Base-by-base conservation (phyloP, 2,888 invertebrate genomes). In the Cephus spinipes region DNA sequence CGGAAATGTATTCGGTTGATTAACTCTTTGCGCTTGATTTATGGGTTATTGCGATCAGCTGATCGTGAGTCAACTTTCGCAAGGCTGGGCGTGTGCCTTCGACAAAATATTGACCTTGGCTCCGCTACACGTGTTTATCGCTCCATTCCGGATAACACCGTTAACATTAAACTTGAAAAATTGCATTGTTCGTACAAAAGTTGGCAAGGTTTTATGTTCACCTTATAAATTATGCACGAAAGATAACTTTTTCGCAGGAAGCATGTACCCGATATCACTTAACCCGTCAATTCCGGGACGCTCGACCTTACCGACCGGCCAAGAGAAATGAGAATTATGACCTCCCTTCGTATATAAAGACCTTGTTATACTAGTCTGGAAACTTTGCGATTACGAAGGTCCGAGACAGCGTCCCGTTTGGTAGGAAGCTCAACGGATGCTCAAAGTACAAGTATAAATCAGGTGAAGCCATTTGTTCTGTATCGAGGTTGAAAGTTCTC, bases 1-100 rank as follows among this genome's bases (percentile, higher is more conserved):
- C 71, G 71, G 71, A 71, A 71, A 71, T 71, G 32, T 71, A 32
- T 31, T 9, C 71, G 71, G 71, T 71, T 33, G 71, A 71, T 71
- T 71, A 23, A 71, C 33, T 71, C 1, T 30, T 12, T 15, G 71
- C 31, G 31, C 32, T 71, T 33, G 12, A 3, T 71, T 71, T 71
- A 71, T 71, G 12, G 71, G 71, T 71, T 71, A 71, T 3, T 11
- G 71, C 0, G 71, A 32, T 55, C 55, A 55, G 55, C 71, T 71
- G 32, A 71, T 31, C 31, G 31, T 71, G 32, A 71, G 71, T 71
- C 71, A 23, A 31, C 32, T 31, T 71, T 31, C 9, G 15, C 71
- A 71, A 71, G 71, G 71, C 9, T 55, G 23, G 9, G 23, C 23
- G 23, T 55, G 9, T 55, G 23, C 23, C 55, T 55, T 55, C 6